phyloP scores from a whole-genome alignment of 2,888 invertebrate genomes.

The Pachycephus smyrnensis region DNA sequence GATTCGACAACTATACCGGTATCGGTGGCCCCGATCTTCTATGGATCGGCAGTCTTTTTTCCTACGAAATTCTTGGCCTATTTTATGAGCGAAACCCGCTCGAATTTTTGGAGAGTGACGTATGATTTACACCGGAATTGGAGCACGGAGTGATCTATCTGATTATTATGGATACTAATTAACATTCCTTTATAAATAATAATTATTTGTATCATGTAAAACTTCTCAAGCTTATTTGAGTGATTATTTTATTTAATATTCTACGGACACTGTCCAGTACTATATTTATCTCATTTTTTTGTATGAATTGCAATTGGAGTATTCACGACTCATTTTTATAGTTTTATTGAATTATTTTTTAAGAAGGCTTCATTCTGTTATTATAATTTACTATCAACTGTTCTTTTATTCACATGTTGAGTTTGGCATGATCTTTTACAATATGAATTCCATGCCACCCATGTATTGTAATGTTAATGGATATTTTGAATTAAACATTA shows the following conservation, averaged over 20 bases:
- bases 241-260: not conserved
- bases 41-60: not conserved
- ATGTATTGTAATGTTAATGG: not conserved
- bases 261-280: not conserved
- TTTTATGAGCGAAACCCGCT: not conserved
- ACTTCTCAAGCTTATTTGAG: not conserved
- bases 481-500: not conserved
- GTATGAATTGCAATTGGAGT: not conserved
- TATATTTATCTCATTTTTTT: not conserved
- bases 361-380: not conserved
- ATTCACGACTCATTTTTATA: not conserved
- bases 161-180: not conserved
- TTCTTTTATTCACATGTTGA: not conserved
- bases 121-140: conserved; percentile 33
- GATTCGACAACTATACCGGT: not conserved
- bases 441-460: not conserved
- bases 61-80: not conserved
- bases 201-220: not conserved
- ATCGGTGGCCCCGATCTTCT: not conserved
- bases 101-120: conserved; percentile 26
- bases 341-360: not conserved
- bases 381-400: not conserved
- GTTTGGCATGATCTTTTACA: not conserved
- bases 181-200: not conserved
- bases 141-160: conserved; percentile 23